Percentiles rank a stretch among this genome's conserved stretches.
These are phyloP conservation scores for Corbicula japonica DNA, from an alignment of 2,888 invertebrate species.

Conservation along the genomic window DNA sequence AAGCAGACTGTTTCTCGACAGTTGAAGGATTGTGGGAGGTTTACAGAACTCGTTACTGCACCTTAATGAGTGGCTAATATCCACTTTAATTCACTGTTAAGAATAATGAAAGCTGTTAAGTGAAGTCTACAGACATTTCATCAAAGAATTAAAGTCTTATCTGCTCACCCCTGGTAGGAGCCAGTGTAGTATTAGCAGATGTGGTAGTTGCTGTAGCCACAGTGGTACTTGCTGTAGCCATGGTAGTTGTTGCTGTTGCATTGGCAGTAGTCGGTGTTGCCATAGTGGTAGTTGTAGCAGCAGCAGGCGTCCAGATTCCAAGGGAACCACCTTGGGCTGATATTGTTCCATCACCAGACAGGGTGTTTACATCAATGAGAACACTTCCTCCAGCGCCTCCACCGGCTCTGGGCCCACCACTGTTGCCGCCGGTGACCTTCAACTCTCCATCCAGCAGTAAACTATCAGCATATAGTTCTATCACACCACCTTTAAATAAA, in stretches of 20 bases:
- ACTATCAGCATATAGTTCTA: slow-evolving; percentile 64
- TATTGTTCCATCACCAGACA: slow-evolving; percentile 67
- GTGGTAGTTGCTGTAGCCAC: not conserved
- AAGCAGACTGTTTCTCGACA: too few relatives aligned
- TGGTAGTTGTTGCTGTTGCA: not conserved
- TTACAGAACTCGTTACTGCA: too few relatives aligned
- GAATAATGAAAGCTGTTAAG: too few relatives aligned
- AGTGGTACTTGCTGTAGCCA: too few relatives aligned
- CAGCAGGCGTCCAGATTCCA: slow-evolving; percentile 2
- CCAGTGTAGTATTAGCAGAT: not conserved
- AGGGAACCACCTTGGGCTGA: slow-evolving; percentile 68
- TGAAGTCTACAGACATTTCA: too few relatives aligned
- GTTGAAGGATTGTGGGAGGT: too few relatives aligned
- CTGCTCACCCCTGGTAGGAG: too few relatives aligned
- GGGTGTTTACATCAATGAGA: slow-evolving; percentile 56
- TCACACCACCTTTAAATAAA: slow-evolving; percentile 67
- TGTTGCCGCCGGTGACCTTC: slow-evolving; percentile 66
- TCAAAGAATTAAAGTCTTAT: too few relatives aligned
- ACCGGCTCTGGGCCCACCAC: slow-evolving; percentile 70
- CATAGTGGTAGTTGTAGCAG: not conserved
- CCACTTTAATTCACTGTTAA: too few relatives aligned
- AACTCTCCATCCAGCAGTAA: slow-evolving; percentile 67
- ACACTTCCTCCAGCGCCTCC: slow-evolving; percentile 80
- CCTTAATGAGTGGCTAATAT: too few relatives aligned
- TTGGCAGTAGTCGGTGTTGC: not conserved